Evolutionary conservation across 2,888 invertebrate genomes (phyloP), one percentile per base, ranked within the genome.

Genomic region (Ochlodes sylvanus): DNA sequence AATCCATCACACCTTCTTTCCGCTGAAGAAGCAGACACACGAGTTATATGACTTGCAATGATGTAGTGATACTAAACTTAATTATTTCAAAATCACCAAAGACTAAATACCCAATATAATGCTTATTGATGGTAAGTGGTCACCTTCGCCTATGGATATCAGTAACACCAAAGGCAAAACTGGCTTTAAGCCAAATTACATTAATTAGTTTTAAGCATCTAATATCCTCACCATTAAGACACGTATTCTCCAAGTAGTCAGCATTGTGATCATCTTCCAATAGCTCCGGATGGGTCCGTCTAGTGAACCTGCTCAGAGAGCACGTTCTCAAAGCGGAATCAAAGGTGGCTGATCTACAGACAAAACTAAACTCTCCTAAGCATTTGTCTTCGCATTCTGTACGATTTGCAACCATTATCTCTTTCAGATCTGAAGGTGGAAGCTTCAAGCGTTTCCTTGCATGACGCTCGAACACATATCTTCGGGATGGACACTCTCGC

Each of bases 331-430:
- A 93, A 0, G 95, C 95, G 0, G 96, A 95, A 82, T 98, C 97
- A 79, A 95, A 98, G 0, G 97, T 97, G 0, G 97, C 97, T 0
- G 98, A 97, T 57, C 98, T 95, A 79, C 98, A 98, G 3, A 97
- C 96, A 81, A 98, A 97, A 71, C 96, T 97, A 81, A 97, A 97
- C 85, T 98, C 98, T 80, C 97, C 97, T 70, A 98, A 87, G 81
- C 98, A 98, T 82, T 97, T 97, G 82, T 98, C 98, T 85, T 98
- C 98, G 81, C 98, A 98, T 78, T 98, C 98, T 3, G 97, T 97
- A 71, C 98, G 94, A 86, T 98, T 98, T 3, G 96, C 95, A 0
- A 97, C 97, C 77, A 96, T 96, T 52, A 97, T 95, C 90, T 98
- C 98, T 85, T 98, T 98, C 58, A 97, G 94, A 81, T 97, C 97